A percentile compares a stretch with the other conserved stretches of the same genome.
Conservation (phyloP, 2,797 vertebrate genomes). For the Tolypeutes matacus region DNA sequence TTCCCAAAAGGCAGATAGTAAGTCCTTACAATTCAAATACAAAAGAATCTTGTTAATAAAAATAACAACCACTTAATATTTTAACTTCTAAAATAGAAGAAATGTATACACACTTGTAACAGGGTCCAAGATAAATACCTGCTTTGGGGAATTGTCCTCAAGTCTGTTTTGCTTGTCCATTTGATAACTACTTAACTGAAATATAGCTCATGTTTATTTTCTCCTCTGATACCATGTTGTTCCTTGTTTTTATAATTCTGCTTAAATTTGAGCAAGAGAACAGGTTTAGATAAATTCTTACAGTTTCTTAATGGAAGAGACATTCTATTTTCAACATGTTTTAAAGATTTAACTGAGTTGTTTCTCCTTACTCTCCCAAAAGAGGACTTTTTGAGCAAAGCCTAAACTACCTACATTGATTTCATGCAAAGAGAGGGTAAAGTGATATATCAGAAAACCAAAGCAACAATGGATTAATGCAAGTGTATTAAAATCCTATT, state of each 20-base stretch:
- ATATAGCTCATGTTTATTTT: conserved; percentile 43
- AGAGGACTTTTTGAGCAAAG: conserved; percentile 16
- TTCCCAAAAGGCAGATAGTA: not conserved
- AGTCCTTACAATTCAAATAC: conserved; percentile 4
- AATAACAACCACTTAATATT: not conserved
- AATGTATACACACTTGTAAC: not conserved
- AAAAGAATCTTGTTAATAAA: not conserved
- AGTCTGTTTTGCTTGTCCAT: not conserved
- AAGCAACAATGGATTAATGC: conserved; percentile 88
- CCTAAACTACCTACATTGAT: conserved; percentile 70
- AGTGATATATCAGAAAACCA: conserved; percentile 85
- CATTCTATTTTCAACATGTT: conserved; percentile 64
- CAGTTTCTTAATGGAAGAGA: conserved; percentile 34
- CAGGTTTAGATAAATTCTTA: conserved; percentile 40
- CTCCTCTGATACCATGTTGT: not conserved
- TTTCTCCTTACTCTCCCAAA: conserved; percentile 49
- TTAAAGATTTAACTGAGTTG: conserved; percentile 58
- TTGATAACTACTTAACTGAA: conserved; percentile 3
- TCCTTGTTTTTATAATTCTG: conserved; percentile 46
- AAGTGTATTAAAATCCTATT: conserved; percentile 91
- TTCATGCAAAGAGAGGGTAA: conserved; percentile 71
- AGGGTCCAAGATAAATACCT: not conserved
- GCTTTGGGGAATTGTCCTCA: not conserved
- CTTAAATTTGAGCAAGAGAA: conserved; percentile 26
- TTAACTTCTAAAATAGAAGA: conserved; percentile 21